These are phyloP conservation scores for Ectemnius continuus DNA, from an alignment of 2,888 invertebrate genomes.

Conservation along the genomic window DNA sequence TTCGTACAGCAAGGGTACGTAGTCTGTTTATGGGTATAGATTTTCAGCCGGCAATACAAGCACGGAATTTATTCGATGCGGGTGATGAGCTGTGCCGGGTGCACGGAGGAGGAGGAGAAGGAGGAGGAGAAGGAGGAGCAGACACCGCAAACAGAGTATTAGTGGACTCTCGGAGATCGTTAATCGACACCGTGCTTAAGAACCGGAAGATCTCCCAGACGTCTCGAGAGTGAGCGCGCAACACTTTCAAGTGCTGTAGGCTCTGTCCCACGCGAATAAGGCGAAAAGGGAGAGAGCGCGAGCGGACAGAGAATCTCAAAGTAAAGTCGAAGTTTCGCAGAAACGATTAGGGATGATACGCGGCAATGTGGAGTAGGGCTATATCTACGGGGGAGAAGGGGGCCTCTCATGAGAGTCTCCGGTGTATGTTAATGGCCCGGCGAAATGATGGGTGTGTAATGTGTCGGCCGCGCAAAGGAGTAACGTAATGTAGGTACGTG, in stretches of 20 bases:
- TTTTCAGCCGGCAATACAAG: too few species aligned
- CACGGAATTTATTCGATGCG: conserved; percentile 9
- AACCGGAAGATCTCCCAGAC: conserved; percentile 4
- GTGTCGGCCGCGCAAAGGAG: conserved; percentile 62
- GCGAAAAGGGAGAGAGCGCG: too few species aligned
- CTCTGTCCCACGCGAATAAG: too few species aligned
- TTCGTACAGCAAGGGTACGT: background rate
- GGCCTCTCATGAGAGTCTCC: conserved; percentile 23
- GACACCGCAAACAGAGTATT: too few species aligned
- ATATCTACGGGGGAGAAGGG: conserved; percentile 32
- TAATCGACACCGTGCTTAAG: too few species aligned
- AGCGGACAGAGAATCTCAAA: background rate
- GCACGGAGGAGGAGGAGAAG: background rate
- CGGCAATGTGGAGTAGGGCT: conserved; percentile 11
- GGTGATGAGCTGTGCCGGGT: conserved; percentile 13
- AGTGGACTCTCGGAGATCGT: too few species aligned
- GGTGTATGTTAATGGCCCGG: conserved; percentile 66
- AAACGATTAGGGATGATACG: conserved; percentile 24
- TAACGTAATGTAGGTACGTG: conserved; percentile 29
- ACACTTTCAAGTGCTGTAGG: background rate
- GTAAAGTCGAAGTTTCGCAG: conserved; percentile 13
- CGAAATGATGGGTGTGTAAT: conserved; percentile 67
- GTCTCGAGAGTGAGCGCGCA: background rate
- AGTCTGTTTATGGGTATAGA: background rate
- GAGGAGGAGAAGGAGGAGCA: background rate